Conservation (phyloP, 2,888 invertebrate genomes). For the Pterobdella sp. region DNA sequence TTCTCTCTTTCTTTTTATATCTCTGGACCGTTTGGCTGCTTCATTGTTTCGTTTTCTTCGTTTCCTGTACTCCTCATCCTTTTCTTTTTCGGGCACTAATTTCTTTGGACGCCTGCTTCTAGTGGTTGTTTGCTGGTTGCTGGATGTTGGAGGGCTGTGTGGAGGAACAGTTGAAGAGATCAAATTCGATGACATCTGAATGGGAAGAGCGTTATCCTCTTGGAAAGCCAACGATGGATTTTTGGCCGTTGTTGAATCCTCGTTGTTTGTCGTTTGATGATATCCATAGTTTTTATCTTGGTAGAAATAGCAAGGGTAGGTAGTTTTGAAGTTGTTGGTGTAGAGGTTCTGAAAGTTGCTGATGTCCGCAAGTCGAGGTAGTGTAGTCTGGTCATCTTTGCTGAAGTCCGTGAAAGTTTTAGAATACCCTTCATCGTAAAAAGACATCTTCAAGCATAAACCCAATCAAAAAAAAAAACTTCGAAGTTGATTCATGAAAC, state of each 20-base stretch:
- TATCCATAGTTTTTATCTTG: too few species aligned
- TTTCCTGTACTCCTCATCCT: conserved; percentile 2
- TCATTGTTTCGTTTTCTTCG: not conserved
- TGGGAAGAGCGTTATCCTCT: too few species aligned
- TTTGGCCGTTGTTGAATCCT: too few species aligned
- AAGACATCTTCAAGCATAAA: not conserved
- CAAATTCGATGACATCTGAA: not conserved
- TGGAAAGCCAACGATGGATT: too few species aligned
- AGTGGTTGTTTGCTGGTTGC: not conserved
- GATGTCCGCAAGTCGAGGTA: not conserved
- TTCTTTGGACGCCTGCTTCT: not conserved
- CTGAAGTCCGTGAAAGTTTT: too few species aligned
- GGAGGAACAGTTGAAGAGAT: not conserved
- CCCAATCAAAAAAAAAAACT: not conserved
- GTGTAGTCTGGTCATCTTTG: too few species aligned
- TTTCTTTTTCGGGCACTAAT: not conserved
- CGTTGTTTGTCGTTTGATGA: too few species aligned
- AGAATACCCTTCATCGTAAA: not conserved
- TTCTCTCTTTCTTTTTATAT: not conserved
- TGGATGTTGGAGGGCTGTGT: not conserved
- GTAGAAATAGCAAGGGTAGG: too few species aligned
- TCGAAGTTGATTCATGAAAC: not conserved
- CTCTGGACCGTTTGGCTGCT: not conserved
- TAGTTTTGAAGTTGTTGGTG: not conserved
- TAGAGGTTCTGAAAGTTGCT: not conserved